Base-by-base conservation (phyloP, 2,888 invertebrate genomes). In the Synanthedon tipuliformis region DNA sequence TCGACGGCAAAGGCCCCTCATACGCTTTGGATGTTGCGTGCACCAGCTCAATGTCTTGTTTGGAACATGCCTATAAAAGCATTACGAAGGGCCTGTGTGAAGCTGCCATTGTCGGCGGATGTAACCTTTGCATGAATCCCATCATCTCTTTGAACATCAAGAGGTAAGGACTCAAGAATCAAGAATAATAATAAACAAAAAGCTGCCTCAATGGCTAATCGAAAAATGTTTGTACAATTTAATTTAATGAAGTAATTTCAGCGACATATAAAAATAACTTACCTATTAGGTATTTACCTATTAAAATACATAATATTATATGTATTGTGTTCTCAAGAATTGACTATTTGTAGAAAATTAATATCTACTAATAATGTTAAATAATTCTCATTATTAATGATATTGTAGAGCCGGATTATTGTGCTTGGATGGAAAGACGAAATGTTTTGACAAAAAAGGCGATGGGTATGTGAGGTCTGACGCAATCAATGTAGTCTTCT, bases 391-490 rank as follows among this genome's bases (percentile, higher is more conserved):
- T 8, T 34, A 34, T 8, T 34, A 34, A 34, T 10, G 10, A 34
- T 34, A 10, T 34, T 34, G 7, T 13, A 45, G 45, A 7, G 45
- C 45, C 45, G 45, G 45, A 8, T 45, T 45, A 8, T 45, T 45
- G 12, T 49, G 48, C 51, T 50, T 68, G 3, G 93, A 96, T 60
- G 97, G 97, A 0, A 89, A 89, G 56, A 97, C 96, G 69, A 94
- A 95, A 66, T 92, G 93, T 0, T 97, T 98, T 70, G 97, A 98
- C 74, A 90, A 91, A 50, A 87, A 91, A 41, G 94, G 90, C 1
- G 89, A 92, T 65, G 95, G 95, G 0, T 95, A 94, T 62, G 92
- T 90, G 0, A 89, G 95, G 50, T 18, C 94, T 52, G 95, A 95
- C 73, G 90, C 93, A 0, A 71, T 94, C 3, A 89, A 88, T 51